Evolutionary conservation across 2,888 invertebrate genomes (phyloP).

Genomic region (Chrysodeixis includens): DNA sequence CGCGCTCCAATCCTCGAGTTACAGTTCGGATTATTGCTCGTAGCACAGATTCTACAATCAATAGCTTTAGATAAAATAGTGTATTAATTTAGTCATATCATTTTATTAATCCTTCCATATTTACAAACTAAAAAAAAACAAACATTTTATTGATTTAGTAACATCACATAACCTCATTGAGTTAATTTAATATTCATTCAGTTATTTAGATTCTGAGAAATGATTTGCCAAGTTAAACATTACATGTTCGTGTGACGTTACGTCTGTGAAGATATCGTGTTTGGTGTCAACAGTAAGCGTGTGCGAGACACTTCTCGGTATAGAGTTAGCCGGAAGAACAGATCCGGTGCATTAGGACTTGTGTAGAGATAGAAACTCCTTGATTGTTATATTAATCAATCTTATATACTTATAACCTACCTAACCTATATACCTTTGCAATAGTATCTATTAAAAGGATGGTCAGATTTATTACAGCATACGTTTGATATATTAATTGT

Average conservation of each 20-base stretch:
- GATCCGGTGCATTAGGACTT: not conserved
- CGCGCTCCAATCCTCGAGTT: conserved; percentile 78
- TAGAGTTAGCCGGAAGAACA: conserved; percentile 1
- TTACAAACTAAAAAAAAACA: not conserved
- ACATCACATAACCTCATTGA: not conserved
- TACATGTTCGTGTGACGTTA: not conserved
- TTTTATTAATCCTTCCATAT: conserved; percentile 13
- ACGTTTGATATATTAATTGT: no score
- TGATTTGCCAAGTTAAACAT: not conserved
- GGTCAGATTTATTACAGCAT: no score
- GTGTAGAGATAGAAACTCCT: not conserved
- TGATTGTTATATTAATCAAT: not conserved
- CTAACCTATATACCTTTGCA: not conserved
- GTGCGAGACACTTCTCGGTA: not conserved
- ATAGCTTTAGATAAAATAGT: conserved; percentile 73
- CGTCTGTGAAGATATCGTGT: not conserved
- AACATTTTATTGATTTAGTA: not conserved
- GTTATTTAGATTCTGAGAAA: not conserved
- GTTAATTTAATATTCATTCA: not conserved
- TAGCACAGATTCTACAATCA: conserved; percentile 85
- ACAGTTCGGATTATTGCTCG: conserved; percentile 81
- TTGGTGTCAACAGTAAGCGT: conserved; percentile 1
- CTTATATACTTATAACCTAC: no score
- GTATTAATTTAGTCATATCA: conserved; percentile 31
- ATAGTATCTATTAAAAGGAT: no score